Conservation (phyloP, 2,797 vertebrate species). For the Dermochelys coriacea region DNA sequence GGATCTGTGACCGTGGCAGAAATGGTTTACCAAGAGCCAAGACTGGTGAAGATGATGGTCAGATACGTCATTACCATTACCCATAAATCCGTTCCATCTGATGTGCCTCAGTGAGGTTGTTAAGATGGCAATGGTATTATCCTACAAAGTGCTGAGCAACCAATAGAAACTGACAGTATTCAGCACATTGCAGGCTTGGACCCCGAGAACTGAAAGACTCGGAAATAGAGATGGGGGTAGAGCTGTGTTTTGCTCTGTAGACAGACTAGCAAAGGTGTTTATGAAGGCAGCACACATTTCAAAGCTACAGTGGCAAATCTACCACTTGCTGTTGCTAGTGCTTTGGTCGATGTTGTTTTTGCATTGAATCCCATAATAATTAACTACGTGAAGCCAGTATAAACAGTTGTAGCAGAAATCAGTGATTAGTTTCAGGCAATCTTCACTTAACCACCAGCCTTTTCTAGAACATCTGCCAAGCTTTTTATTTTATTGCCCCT, state of each 20-base stretch:
- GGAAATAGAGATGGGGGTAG: neutral
- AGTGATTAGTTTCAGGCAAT: neutral
- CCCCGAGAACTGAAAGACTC: neutral
- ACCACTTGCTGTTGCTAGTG: neutral
- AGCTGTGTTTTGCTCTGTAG: neutral
- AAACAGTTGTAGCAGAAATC: neutral
- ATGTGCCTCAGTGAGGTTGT: neutral
- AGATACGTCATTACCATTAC: neutral
- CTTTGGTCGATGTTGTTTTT: neutral
- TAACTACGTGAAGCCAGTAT: neutral
- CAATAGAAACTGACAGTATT: neutral
- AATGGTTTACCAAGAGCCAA: neutral
- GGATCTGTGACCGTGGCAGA: neutral
- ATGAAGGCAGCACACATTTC: neutral
- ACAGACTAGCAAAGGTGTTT: neutral
- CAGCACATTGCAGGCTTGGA: neutral
- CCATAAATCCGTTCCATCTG: neutral
- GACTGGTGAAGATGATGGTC: neutral
- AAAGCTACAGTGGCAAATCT: neutral
- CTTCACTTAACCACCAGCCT: neutral
- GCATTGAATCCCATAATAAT: neutral
- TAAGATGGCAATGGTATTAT: neutral
- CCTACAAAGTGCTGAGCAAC: neutral
- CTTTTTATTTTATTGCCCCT: neutral
- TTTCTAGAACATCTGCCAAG: neutral